Evolutionary conservation across 2,888 invertebrate genomes (phyloP), one percentile per base, ranked within the genome.

Genomic region (Cyaniris semiargus): DNA sequence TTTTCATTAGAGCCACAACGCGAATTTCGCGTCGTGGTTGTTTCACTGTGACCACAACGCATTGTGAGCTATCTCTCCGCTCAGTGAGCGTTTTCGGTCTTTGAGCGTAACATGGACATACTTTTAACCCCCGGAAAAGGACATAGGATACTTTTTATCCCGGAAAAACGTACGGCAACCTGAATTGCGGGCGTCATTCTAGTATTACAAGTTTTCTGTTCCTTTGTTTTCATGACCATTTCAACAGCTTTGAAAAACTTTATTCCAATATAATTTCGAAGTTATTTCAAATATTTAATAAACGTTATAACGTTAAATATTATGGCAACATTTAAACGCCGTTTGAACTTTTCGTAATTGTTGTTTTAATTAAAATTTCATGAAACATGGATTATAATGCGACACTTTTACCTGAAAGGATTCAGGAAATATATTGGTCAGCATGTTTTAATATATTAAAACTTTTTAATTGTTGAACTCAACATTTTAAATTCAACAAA

Each of bases 341-440:
- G 66, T 66, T 66, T 66, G 6, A 66, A 66, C 66, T 66, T 60
- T 27, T 66, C 66, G 6, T 31, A 66, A 66, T 66, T 66, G 27
- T 66, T 66, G 66, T 66, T 66, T 31, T 66, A 31, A 66, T 27
- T 31, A 66, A 66, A 66, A 27, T 66, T 66, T 66, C 18, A 31
- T 6, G 27, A 31, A 66, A 27, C 60, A 23, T 15, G 58, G 21
- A 58, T 58, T 21, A 66, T 66, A 18, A 66, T 66, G 27, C 1
- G 27, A 66, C 66, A 66, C n/a, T 60, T 66, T 66, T 31, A 66
- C 66, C 27, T 31, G 60, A 66, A 66, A 66, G 7, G 27, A 27
- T 31, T 66, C 58, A 8, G 44, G 44, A n/a, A 58, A 23, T 56
- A n/a, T 21, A 58, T 58, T 21, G 10, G 21, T 58, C 23, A 58